phyloP scores from a whole-genome alignment of 2,113 vertebrate species.

The Spilogale gracilis region DNA sequence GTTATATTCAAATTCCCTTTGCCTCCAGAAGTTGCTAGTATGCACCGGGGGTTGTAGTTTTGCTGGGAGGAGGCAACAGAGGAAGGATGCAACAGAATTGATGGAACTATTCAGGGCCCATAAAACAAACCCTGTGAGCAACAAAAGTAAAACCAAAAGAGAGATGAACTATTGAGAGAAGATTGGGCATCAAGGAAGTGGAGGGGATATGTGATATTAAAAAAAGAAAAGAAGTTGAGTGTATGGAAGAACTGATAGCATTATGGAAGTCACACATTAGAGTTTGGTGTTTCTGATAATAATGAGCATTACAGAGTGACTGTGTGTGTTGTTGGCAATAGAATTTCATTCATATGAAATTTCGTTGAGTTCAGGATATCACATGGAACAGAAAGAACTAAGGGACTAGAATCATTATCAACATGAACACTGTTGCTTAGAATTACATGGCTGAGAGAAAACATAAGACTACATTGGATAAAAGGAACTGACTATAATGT shows the following conservation, averaged over 20 bases:
- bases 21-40: neutral
- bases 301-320: neutral
- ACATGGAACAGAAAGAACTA: neutral
- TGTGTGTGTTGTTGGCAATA: neutral
- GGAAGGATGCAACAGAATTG: neutral
- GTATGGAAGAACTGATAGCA: neutral
- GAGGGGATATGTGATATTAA: neutral
- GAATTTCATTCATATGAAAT: neutral
- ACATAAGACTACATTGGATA: neutral
- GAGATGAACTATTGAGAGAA: neutral
- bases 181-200: neutral
- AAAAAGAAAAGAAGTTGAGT: neutral
- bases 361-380: neutral
- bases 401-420: neutral
- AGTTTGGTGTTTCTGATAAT: neutral
- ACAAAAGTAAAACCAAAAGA: neutral
- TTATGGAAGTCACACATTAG: neutral
- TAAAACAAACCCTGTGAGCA: neutral
- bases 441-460: neutral
- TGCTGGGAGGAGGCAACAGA: neutral
- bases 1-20: neutral
- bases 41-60: neutral
- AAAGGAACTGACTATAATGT: neutral
- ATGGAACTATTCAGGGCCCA: neutral
- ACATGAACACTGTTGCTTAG: neutral